Base-by-base conservation (phyloP, 2,888 invertebrate genomes). In the Cistogaster globosa region DNA sequence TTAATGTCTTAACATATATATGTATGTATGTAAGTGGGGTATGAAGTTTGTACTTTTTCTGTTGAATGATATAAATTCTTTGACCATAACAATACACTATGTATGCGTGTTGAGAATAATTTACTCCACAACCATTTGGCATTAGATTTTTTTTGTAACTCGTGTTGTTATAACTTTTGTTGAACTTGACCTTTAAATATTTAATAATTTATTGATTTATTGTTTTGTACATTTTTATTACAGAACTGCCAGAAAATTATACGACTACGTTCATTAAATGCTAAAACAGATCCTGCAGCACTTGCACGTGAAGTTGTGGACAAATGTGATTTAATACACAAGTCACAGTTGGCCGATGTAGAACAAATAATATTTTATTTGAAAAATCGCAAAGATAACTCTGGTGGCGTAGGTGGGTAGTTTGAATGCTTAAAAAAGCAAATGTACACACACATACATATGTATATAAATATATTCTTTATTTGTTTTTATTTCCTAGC, bases 311-410 rank as follows among this genome's bases (percentile, higher is more conserved):
- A 97, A 93, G 96, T 98, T 26, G 95, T 98, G 68, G 95, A 96
- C 87, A 96, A 97, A 92, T 98, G 97, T 92, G 96, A 96, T 90
- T 93, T 97, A 83, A 97, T 98, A 89, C 97, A 97, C 90, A 95
- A 96, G 86, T 95, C 96, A 26, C 96, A 97, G 90, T 91, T 96
- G 62, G 94, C 95, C 16, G 97, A 98, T 93, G 96, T 98, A 22
- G 97, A 97, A 91, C 97, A 97, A 91, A 94, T 97, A 55, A 95
- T 98, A 89, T 96, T 95, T 92, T 98, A 97, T 92, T 93, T 98
- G 79, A 96, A 97, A 92, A 97, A 96, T 91, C 94, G 97, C 80
- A 95, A 95, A 92, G 94, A 94, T 68, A 92, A 91, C 87, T 87
- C 90, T 22, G 91, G 90, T 22, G 91, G 90, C 77, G 90, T 89